Conservation (phyloP, 2,888 invertebrate species). For the Stomorhina lunata region DNA sequence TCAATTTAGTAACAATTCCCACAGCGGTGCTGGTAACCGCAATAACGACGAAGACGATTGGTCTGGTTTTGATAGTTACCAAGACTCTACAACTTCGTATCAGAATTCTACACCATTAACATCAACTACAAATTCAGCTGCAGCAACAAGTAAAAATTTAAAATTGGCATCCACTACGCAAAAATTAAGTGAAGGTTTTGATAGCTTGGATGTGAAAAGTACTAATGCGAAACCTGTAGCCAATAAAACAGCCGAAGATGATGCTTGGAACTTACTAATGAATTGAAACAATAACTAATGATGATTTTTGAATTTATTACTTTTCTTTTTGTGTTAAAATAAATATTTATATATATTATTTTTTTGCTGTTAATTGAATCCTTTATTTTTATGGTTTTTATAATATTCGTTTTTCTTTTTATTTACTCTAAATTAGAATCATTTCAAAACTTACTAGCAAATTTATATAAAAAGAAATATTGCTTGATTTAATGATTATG, state of each 20-base stretch:
- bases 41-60: constrained; percentile 75
- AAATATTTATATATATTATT: constrained; percentile 4
- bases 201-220: constrained; percentile 78
- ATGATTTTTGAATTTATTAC: background rate
- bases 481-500: constrained; percentile 19
- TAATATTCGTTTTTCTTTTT: constrained; percentile 3
- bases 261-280: constrained; percentile 83
- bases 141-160: constrained; percentile 70
- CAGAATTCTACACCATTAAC: constrained; percentile 70
- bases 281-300: constrained; percentile 78
- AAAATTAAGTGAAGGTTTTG: constrained; percentile 76
- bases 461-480: constrained; percentile 36
- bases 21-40: constrained; percentile 62
- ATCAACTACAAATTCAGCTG: constrained; percentile 40
- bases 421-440: constrained; percentile 11
- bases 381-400: constrained; percentile 15
- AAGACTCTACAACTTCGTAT: constrained; percentile 75
- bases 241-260: constrained; percentile 82
- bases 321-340: constrained; percentile 15
- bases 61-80: constrained; percentile 78
- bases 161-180: constrained; percentile 74
- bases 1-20: constrained; percentile 67
- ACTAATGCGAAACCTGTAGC: constrained; percentile 71
- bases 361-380: background rate
- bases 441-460: constrained; percentile 29